These are phyloP conservation scores for Actias luna DNA, from an alignment of 2,888 invertebrate genomes.

Conservation along the genomic window DNA sequence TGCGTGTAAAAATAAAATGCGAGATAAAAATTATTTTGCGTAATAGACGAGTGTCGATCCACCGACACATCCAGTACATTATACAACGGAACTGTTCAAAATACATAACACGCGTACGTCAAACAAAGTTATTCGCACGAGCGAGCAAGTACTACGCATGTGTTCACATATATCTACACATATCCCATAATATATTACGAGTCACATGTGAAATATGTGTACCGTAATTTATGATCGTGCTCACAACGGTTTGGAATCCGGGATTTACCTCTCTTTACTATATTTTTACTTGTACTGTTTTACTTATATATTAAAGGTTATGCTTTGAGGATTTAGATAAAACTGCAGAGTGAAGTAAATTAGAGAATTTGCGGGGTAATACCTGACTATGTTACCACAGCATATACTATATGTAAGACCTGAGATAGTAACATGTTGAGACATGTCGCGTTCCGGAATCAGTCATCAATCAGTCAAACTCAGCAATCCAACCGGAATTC, in stretches of 20 bases:
- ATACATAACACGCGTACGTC: neutral
- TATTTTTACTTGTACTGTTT: neutral
- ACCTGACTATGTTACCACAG: too few relatives aligned
- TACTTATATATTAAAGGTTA: neutral
- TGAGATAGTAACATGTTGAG: too few relatives aligned
- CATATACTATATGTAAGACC: too few relatives aligned
- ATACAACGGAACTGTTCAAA: neutral
- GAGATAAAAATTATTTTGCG: neutral
- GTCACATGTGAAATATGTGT: slow-evolving; percentile 2
- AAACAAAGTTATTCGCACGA: slow-evolving; percentile 1
- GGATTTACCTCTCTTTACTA: neutral
- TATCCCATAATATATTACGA: slow-evolving; percentile 3
- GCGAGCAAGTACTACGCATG: neutral
- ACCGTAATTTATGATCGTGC: slow-evolving; percentile 3
- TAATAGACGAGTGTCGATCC: too few relatives aligned
- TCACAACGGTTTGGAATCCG: neutral
- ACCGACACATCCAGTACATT: too few relatives aligned
- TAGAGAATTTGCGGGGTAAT: too few relatives aligned
- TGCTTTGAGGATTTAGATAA: too few relatives aligned
- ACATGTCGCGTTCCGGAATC: too few relatives aligned
- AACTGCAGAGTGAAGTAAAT: too few relatives aligned
- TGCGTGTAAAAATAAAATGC: too few relatives aligned
- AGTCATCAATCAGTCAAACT: too few relatives aligned
- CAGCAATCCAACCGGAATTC: too few relatives aligned
- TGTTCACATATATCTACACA: neutral